Conservation (phyloP, 2,797 vertebrate genomes). For the Yasuhikotakia modesta region DNA sequence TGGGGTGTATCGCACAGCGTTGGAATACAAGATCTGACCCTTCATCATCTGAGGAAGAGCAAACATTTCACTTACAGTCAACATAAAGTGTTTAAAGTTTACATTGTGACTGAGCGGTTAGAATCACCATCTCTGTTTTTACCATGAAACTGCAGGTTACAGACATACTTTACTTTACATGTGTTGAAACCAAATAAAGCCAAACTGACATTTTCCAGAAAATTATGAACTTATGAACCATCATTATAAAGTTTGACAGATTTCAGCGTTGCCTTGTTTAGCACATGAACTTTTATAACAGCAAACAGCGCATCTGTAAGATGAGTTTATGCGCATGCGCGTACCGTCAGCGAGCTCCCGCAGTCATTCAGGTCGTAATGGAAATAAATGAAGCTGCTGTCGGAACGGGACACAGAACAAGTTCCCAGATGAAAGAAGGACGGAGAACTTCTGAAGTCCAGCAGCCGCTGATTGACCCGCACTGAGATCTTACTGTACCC, state of each 20-base stretch:
- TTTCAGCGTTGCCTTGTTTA: no score
- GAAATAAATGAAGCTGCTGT: slow-evolving; percentile 62
- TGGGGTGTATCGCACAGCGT: slow-evolving; percentile 59
- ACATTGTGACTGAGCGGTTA: neutral
- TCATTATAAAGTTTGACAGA: no score
- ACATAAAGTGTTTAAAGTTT: neutral
- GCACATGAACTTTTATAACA: no score
- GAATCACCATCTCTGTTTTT: no score
- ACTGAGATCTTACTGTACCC: slow-evolving; percentile 54
- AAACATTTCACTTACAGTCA: neutral
- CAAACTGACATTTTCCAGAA: no score
- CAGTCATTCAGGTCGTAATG: slow-evolving; percentile 63
- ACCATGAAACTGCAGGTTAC: no score
- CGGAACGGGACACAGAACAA: slow-evolving; percentile 55
- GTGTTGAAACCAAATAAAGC: no score
- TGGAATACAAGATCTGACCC: slow-evolving; percentile 68
- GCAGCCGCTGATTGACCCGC: slow-evolving; percentile 58
- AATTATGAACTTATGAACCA: no score
- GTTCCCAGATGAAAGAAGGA: slow-evolving; percentile 62
- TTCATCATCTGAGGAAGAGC: slow-evolving; percentile 58
- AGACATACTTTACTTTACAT: no score
- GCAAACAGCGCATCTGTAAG: no score
- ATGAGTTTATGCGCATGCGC: no score
- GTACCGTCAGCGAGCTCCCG: slow-evolving; percentile 55
- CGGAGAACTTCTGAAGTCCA: slow-evolving; percentile 53